These are phyloP conservation scores for Drosophila virilis DNA, from an alignment of 1,140 invertebrate genomes.

Conservation along the genomic window DNA sequence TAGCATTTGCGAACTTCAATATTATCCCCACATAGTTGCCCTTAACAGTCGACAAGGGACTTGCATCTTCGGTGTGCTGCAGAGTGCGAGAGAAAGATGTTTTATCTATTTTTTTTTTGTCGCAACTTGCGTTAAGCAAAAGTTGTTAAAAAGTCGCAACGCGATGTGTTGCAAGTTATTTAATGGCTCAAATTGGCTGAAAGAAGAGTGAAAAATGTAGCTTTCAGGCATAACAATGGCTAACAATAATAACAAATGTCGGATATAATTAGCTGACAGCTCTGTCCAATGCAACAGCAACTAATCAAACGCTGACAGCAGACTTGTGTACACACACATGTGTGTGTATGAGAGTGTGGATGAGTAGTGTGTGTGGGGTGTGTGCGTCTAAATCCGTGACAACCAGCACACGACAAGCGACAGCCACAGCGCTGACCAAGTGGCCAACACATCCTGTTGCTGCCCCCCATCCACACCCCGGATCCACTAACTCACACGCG, in stretches of 20 bases:
- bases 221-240: constrained; percentile 11
- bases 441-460: constrained; percentile 11
- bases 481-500: background rate
- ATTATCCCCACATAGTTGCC: too few species aligned
- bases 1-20: too few species aligned
- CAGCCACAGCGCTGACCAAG: constrained; percentile 52
- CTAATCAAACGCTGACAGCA: constrained; percentile 63
- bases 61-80: too few species aligned
- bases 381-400: constrained; percentile 32
- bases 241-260: constrained; percentile 20
- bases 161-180: constrained; percentile 2
- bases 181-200: constrained; percentile 26
- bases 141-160: constrained; percentile 6
- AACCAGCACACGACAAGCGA: constrained; percentile 66
- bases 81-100: background rate
- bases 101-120: constrained; percentile 1
- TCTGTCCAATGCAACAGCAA: constrained; percentile 29
- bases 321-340: constrained; percentile 15
- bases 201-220: background rate
- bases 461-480: background rate
- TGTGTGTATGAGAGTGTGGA: background rate
- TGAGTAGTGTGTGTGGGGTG: constrained; percentile 8
- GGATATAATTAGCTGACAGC: constrained; percentile 24
- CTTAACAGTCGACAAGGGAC: too few species aligned
- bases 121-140: constrained; percentile 13